A percentile compares a stretch with the other conserved stretches of the same genome.
These are phyloP conservation scores for Turdus rufiventris DNA, from an alignment of 2,113 vertebrate species.

Conservation along the genomic window DNA sequence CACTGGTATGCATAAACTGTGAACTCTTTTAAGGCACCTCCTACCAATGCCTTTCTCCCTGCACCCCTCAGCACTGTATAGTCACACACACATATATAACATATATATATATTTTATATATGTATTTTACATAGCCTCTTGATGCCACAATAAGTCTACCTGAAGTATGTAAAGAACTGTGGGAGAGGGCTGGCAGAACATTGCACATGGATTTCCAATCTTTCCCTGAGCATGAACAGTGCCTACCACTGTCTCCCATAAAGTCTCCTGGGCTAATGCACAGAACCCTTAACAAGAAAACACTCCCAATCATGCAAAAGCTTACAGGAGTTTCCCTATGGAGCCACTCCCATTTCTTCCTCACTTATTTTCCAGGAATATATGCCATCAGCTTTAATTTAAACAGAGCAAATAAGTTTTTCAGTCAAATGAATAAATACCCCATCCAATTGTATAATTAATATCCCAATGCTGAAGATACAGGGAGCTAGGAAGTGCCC, in stretches of 20 bases:
- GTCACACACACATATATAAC: neutral
- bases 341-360: neutral
- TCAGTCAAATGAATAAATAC: neutral
- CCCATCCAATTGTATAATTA: neutral
- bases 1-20: neutral
- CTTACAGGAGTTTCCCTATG: neutral
- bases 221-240: neutral
- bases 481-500: neutral
- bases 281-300: neutral
- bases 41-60: neutral
- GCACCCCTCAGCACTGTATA: accelerated
- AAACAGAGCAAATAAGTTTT: neutral
- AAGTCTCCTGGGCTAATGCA: accelerated
- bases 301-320: accelerated
- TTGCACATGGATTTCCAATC: neutral
- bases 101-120: neutral
- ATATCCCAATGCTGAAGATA: neutral
- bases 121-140: neutral
- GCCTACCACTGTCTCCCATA: neutral
- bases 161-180: neutral
- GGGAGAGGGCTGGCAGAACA: neutral
- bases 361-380: neutral
- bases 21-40: neutral
- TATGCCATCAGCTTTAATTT: neutral
- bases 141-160: neutral